These are phyloP conservation scores for Drosophila nigrodunni DNA, from an alignment of 1,140 invertebrate genomes.

Conservation along the genomic window DNA sequence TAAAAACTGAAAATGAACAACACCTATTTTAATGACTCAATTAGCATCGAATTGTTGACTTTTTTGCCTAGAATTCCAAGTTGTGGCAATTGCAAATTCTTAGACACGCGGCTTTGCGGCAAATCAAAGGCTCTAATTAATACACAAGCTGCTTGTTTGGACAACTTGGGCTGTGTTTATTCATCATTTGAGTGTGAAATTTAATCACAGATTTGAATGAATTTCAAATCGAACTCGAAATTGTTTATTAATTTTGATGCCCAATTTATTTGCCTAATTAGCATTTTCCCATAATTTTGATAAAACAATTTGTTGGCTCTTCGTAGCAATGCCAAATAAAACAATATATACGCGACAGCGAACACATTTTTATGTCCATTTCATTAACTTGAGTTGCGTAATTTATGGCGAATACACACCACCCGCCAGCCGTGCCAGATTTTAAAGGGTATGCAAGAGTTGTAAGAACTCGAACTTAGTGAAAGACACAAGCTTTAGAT, in stretches of 20 bases:
- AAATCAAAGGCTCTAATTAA: slow-evolving; percentile 72
- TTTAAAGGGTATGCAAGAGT: slow-evolving; percentile 1
- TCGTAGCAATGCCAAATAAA: slow-evolving; percentile 22
- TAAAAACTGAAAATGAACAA: slow-evolving; percentile 9
- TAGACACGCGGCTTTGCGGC: slow-evolving; percentile 44
- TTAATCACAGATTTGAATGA: slow-evolving; percentile 62
- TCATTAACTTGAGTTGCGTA: slow-evolving; percentile 67
- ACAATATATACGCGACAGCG: slow-evolving; percentile 35
- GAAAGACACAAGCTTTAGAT: neutral
- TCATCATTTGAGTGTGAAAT: slow-evolving; percentile 71
- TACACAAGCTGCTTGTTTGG: slow-evolving; percentile 56
- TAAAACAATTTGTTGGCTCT: slow-evolving; percentile 66
- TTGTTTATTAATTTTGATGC: slow-evolving; percentile 79
- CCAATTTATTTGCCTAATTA: slow-evolving; percentile 77
- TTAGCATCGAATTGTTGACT: slow-evolving; percentile 53
- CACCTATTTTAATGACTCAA: slow-evolving; percentile 65
- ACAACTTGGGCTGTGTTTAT: slow-evolving; percentile 34
- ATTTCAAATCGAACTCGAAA: slow-evolving; percentile 39
- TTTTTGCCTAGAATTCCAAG: slow-evolving; percentile 6
- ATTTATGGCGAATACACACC: slow-evolving; percentile 54
- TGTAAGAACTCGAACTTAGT: neutral
- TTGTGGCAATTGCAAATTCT: slow-evolving; percentile 37
- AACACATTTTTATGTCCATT: slow-evolving; percentile 56
- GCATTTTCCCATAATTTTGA: slow-evolving; percentile 77
- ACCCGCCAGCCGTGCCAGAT: slow-evolving; percentile 21